phyloP scores from a whole-genome alignment of 2,888 invertebrate species.

The Chloromyia formosa region DNA sequence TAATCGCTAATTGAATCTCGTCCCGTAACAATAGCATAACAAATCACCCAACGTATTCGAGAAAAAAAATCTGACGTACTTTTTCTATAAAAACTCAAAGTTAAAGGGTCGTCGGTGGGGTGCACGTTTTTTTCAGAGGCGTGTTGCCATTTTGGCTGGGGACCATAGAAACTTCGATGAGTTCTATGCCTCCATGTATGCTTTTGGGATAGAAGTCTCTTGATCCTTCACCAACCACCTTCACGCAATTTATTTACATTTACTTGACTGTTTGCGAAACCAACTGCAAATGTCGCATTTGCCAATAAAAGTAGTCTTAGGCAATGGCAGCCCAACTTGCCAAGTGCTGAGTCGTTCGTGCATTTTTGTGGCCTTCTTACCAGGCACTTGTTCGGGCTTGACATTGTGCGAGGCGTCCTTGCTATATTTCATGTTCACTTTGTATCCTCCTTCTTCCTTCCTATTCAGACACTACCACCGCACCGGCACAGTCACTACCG shows the following conservation, averaged over 20 bases:
- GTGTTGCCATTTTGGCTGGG: neutral
- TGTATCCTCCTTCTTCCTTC: neutral
- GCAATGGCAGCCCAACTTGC: neutral
- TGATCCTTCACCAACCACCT: too few relatives aligned
- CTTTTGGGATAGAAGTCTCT: too few relatives aligned
- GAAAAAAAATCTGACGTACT: constrained; percentile 22
- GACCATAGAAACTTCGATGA: too few relatives aligned
- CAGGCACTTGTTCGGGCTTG: neutral
- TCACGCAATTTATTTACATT: too few relatives aligned
- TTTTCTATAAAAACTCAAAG: neutral
- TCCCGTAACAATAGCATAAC: constrained; percentile 34
- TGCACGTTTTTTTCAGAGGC: neutral
- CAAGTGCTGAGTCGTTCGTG: neutral
- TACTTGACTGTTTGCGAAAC: too few relatives aligned
- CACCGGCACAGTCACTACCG: neutral
- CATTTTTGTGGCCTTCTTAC: neutral
- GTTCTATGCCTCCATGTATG: too few relatives aligned
- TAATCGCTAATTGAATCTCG: constrained; percentile 43
- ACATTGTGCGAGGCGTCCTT: constrained; percentile 11
- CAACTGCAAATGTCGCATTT: too few relatives aligned
- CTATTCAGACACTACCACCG: neutral
- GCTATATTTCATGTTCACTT: constrained; percentile 19
- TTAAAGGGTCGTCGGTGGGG: neutral
- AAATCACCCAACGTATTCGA: constrained; percentile 15
- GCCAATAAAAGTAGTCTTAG: too few relatives aligned